phyloP scores from a whole-genome alignment of 2,888 invertebrate species.

The Tipula helvola region DNA sequence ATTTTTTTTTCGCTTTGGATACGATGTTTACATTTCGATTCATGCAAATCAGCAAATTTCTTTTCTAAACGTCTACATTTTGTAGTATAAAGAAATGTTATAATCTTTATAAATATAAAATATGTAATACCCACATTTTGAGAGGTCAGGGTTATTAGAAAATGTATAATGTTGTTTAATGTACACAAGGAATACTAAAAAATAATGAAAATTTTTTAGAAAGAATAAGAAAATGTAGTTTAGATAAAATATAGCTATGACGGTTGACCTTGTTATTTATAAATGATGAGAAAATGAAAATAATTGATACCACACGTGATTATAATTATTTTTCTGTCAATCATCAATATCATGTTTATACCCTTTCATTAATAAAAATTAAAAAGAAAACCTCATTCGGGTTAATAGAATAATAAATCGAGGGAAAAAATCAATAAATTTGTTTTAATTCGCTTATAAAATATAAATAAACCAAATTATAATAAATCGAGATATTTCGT shows the following conservation, averaged over 20 bases:
- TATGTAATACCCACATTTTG: neutral
- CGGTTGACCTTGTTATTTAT: neutral
- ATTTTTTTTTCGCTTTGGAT: neutral
- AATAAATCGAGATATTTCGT: neutral
- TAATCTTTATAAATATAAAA: neutral
- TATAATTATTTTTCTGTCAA: neutral
- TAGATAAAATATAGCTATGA: neutral
- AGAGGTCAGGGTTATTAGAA: neutral
- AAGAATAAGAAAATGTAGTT: neutral
- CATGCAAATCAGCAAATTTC: neutral
- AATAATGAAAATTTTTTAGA: neutral
- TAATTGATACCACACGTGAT: neutral
- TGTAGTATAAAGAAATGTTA: neutral
- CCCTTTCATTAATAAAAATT: neutral
- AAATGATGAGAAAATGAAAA: neutral
- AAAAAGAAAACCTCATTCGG: neutral
- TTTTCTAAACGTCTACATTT: neutral
- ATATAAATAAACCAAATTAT: neutral
- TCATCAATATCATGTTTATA: neutral
- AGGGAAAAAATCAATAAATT: neutral
- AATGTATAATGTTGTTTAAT: neutral
- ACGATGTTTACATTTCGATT: neutral
- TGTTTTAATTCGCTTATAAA: neutral
- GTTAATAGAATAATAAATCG: neutral
- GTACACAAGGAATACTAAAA: neutral